phyloP scores from a whole-genome alignment of 1,140 invertebrate genomes.

The Lepidurus packardi region DNA sequence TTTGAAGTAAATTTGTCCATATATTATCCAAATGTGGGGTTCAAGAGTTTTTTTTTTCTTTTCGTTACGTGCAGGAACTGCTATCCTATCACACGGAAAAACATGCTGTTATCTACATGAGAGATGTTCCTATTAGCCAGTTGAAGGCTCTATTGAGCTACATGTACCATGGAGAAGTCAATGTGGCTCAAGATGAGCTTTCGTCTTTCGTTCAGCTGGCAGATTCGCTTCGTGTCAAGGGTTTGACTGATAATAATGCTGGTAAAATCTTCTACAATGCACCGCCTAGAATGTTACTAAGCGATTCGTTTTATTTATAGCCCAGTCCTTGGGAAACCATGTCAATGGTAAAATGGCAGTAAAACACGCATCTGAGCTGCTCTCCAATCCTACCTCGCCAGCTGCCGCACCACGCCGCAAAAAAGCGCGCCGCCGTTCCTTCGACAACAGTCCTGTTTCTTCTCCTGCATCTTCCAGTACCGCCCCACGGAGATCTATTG shows the following conservation, averaged over 20 bases:
- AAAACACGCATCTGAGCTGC: background rate
- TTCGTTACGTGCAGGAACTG: conserved; percentile 30
- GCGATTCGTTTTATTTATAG: background rate
- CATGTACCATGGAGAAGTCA: conserved; percentile 58
- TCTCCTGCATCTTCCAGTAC: background rate
- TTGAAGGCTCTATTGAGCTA: conserved; percentile 53
- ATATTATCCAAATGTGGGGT: background rate
- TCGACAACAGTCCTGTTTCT: background rate
- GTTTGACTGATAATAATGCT: conserved; percentile 50
- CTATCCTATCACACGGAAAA: conserved; percentile 29
- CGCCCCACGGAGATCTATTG: background rate
- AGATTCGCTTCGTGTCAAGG: conserved; percentile 73
- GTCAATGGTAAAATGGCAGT: background rate
- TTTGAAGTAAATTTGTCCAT: conserved; percentile 46
- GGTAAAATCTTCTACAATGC: conserved; percentile 46
- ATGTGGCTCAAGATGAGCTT: conserved; percentile 73
- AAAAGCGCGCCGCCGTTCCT: background rate
- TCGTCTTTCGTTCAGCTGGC: conserved; percentile 72
- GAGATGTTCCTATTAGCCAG: conserved; percentile 69
- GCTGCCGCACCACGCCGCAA: background rate
- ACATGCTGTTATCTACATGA: conserved; percentile 52
- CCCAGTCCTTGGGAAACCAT: background rate
- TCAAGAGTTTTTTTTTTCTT: background rate
- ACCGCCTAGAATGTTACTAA: background rate
- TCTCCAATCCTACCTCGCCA: conserved; percentile 1